phyloP scores from a whole-genome alignment of 1,140 invertebrate species.

The Mya arenaria region DNA sequence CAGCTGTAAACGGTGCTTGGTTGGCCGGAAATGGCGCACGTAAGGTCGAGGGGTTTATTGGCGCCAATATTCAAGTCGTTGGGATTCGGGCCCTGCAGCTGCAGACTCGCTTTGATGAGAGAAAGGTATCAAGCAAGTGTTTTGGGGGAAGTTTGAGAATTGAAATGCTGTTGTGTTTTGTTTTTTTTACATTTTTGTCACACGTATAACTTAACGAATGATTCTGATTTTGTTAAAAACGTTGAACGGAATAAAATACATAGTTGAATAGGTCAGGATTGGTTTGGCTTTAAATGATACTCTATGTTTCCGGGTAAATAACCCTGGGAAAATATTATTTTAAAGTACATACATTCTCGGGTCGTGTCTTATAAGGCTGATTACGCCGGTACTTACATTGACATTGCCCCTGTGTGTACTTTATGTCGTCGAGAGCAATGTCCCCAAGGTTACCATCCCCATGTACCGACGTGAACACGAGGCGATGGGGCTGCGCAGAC shows the following conservation, averaged over 20 bases:
- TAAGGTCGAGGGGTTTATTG: background rate
- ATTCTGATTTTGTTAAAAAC: background rate
- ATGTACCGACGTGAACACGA: slow-evolving; percentile 57
- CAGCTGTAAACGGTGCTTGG: slow-evolving; percentile 11
- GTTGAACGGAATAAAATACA: background rate
- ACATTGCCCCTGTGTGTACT: slow-evolving; percentile 52
- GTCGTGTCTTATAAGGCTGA: background rate
- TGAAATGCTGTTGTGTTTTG: background rate
- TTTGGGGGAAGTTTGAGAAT: background rate
- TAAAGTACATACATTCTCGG: background rate
- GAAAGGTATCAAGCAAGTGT: background rate
- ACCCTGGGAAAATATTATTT: background rate
- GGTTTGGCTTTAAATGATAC: background rate
- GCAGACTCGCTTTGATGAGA: slow-evolving; percentile 17
- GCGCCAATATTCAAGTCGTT: background rate
- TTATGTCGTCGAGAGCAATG: slow-evolving; percentile 86
- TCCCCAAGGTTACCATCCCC: slow-evolving; percentile 83
- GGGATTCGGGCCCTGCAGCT: slow-evolving; percentile 1
- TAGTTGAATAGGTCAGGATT: background rate
- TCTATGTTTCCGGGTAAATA: background rate
- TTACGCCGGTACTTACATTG: slow-evolving; percentile 37
- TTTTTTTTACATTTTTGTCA: background rate
- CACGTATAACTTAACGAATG: background rate
- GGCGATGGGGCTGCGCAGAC: slow-evolving; percentile 23
- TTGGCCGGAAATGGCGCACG: slow-evolving; percentile 5